These are phyloP conservation scores for Arenicola marina DNA, from an alignment of 2,888 invertebrate species.

Conservation along the genomic window DNA sequence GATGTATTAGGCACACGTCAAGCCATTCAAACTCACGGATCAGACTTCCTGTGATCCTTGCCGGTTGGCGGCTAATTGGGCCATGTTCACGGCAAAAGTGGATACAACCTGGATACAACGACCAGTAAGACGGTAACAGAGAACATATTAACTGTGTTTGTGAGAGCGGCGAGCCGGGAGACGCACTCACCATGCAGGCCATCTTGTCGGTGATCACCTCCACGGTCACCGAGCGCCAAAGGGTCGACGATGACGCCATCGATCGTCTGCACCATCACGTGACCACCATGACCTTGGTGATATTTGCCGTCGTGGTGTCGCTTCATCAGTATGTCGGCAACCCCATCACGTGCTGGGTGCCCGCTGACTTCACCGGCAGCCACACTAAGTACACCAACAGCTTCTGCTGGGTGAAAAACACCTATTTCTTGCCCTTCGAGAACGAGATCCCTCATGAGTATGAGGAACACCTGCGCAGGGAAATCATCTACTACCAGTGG, in stretches of 20 bases:
- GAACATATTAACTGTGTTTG: too few relatives aligned
- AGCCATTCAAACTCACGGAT: too few relatives aligned
- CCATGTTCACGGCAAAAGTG: too few relatives aligned
- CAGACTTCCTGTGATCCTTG: too few relatives aligned
- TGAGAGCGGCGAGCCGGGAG: too few relatives aligned
- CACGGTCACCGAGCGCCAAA: too few relatives aligned
- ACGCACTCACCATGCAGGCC: too few relatives aligned
- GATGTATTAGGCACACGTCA: too few relatives aligned
- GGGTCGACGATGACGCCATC: conserved; percentile 22
- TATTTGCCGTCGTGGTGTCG: conserved; percentile 19
- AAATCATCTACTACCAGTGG: conserved; percentile 41
- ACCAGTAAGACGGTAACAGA: too few relatives aligned
- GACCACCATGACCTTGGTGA: conserved; percentile 20
- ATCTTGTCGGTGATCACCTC: too few relatives aligned
- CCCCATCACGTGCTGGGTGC: conserved; percentile 32
- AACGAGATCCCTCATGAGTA: conserved; percentile 21
- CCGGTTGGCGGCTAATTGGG: too few relatives aligned
- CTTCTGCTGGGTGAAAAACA: conserved; percentile 33
- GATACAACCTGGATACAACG: too few relatives aligned
- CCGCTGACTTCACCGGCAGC: conserved; percentile 27
- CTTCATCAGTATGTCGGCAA: conserved; percentile 19
- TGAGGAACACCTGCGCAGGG: conserved; percentile 7
- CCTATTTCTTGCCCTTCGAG: conserved; percentile 24
- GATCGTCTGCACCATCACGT: conserved; percentile 20
- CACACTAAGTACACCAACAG: conserved; percentile 28